Evolutionary conservation across 2,113 vertebrate genomes (phyloP).

Genomic region (Circaetus gallicus): DNA sequence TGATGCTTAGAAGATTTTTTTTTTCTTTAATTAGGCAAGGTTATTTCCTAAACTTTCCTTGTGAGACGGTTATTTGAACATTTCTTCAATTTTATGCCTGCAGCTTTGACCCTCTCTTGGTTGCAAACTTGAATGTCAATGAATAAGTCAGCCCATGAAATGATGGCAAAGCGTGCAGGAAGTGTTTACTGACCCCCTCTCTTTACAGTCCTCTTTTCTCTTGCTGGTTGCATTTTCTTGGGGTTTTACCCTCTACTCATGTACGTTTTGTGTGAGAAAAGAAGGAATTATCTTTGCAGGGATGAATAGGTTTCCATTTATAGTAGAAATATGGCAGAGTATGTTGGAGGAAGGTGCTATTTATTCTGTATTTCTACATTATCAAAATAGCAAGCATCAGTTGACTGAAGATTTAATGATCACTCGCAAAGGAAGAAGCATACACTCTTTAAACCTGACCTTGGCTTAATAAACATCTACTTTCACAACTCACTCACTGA

Average conservation of each 20-base stretch:
- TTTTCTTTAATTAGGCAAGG: neutral
- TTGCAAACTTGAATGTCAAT: rapidly evolving
- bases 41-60: neutral
- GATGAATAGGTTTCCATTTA: neutral
- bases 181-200: rapidly evolving
- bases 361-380: neutral
- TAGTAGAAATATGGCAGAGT: neutral
- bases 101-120: neutral
- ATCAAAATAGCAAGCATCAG: neutral
- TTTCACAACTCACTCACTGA: neutral
- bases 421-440: neutral
- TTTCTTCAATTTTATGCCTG: neutral
- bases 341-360: neutral
- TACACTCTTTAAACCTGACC: neutral
- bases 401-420: neutral
- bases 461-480: neutral
- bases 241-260: rapidly evolving
- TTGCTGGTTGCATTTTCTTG: rapidly evolving
- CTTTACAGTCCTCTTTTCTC: neutral
- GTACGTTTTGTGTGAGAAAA: neutral
- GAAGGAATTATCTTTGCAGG: neutral
- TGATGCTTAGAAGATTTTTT: neutral
- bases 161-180: rapidly evolving
- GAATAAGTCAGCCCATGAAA: neutral
- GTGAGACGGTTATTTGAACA: neutral